phyloP scores from a whole-genome alignment of 2,888 invertebrate species.

The Cephus nigrinus region DNA sequence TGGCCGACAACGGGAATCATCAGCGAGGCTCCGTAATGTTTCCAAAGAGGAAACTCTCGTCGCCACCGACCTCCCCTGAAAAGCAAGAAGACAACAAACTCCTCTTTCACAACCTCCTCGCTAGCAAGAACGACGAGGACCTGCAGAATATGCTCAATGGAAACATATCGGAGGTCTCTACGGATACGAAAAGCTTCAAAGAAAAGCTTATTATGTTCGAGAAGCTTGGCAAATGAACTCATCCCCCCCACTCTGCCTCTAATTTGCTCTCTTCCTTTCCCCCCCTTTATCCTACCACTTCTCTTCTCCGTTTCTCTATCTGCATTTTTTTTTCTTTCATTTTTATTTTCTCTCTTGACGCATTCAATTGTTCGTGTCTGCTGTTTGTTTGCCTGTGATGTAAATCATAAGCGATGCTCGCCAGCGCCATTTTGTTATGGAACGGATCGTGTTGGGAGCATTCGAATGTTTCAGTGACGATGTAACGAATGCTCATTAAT shows the following conservation, averaged over 20 bases:
- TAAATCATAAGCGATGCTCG: no score
- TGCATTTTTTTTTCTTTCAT: no score
- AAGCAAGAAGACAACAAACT: conserved; percentile 58
- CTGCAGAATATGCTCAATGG: conserved; percentile 63
- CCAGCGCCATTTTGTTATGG: no score
- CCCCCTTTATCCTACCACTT: neutral
- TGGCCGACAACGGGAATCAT: conserved; percentile 61
- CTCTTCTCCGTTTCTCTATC: neutral
- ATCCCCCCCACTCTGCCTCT: neutral
- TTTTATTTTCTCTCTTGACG: no score
- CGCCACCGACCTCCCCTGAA: conserved; percentile 54
- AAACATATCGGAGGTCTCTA: conserved; percentile 63
- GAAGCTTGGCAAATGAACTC: conserved; percentile 58
- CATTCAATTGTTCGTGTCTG: no score
- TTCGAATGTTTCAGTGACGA: no score
- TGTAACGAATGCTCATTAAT: no score
- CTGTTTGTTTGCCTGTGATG: no score
- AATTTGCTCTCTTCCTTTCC: neutral
- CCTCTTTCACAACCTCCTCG: conserved; percentile 55
- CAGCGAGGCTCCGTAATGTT: conserved; percentile 41
- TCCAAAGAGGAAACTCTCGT: conserved; percentile 54
- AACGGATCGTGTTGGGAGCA: no score
- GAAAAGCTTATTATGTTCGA: conserved; percentile 65
- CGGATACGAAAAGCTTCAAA: conserved; percentile 62
- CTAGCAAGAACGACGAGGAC: conserved; percentile 60